A percentile compares a stretch with the other conserved stretches of the same genome.
These are phyloP conservation scores for Erpetoichthys calabaricus DNA, from an alignment of 2,797 vertebrate species.

Conservation along the genomic window DNA sequence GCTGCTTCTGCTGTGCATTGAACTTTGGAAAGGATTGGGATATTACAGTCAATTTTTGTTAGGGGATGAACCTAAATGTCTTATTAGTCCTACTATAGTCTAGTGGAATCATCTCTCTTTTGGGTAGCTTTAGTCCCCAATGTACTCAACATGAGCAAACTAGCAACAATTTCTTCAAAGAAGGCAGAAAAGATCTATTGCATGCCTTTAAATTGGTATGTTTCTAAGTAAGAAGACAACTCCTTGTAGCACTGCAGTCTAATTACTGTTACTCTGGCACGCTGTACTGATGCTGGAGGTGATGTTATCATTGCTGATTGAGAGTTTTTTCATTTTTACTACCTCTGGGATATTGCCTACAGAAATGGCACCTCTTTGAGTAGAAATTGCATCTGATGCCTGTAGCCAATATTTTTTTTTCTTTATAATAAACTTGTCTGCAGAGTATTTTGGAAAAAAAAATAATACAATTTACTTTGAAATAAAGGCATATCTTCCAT, in stretches of 20 bases:
- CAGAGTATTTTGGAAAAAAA: no score
- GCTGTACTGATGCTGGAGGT: constrained; percentile 28
- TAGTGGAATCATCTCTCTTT: constrained; percentile 15
- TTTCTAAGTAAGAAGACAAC: constrained; percentile 2
- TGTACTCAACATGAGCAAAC: neutral
- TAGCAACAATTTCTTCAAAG: neutral
- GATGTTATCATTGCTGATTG: constrained; percentile 19
- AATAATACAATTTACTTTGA: no score
- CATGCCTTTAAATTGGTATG: constrained; percentile 2
- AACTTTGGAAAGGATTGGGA: no score
- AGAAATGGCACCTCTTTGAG: constrained; percentile 28
- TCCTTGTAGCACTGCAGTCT: constrained; percentile 31
- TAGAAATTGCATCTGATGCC: constrained; percentile 16
- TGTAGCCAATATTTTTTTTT: constrained; percentile 1
- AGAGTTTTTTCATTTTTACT: neutral
- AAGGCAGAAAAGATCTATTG: neutral
- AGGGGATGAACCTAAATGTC: neutral
- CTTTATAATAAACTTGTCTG: no score
- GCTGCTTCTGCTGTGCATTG: no score
- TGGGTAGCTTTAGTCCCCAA: constrained; percentile 5
- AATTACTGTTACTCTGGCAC: constrained; percentile 36
- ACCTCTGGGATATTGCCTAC: neutral
- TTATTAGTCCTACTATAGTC: neutral
- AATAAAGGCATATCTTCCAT: no score
- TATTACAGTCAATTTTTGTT: neutral